Base-by-base conservation (phyloP, 2,888 invertebrate genomes). In the Venusia cambrica region DNA sequence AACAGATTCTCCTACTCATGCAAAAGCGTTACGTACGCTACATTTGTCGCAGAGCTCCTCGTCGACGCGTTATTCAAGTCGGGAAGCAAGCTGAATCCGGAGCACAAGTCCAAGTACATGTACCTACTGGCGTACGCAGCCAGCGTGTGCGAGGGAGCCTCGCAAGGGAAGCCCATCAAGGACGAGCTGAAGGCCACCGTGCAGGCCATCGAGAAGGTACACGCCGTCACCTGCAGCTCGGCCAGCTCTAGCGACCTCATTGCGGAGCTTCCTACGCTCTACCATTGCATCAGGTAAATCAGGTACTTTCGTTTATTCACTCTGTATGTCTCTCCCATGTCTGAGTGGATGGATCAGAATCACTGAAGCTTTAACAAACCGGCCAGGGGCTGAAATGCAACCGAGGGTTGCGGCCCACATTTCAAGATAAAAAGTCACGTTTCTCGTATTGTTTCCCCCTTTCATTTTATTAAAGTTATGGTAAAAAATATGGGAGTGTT, bases 61-160 rank as follows among this genome's bases (percentile, higher is more conserved):
- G 95, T 98, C 1, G 98, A 98, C 71, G 92, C 97, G 0, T 85
- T 99, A 4, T 99, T 99, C 71, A 97, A 96, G 71, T 94, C 96
- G 1, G 96, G 95, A n/a, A 93, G 94, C 7, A 97, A 97, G 84
- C 83, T 98, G 35, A 98, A 98, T 81, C 97, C 97, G 0, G 98
- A 99, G 63, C 97, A 98, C 73, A 97, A 98, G 80, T 93, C 96
- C 3, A 99, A 99, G 73, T 99, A 99, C 72, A 95, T 98, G 70
- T 95, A 94, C 73, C 87, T 99, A 36, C 78, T 99, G 57, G 97
- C 98, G 1, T 99, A 98, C 79, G 95, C 98, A 1, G 94, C 97
- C 0, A 96, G 97, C 71, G 97, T 99, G 0, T 94, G 93, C 51
- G 99, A 99, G 71, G 91, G 90, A 1, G 52, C 52, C 1, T 51